Evolutionary conservation across 2,888 invertebrate species (phyloP).

Genomic region (Hypolimnas misippus): DNA sequence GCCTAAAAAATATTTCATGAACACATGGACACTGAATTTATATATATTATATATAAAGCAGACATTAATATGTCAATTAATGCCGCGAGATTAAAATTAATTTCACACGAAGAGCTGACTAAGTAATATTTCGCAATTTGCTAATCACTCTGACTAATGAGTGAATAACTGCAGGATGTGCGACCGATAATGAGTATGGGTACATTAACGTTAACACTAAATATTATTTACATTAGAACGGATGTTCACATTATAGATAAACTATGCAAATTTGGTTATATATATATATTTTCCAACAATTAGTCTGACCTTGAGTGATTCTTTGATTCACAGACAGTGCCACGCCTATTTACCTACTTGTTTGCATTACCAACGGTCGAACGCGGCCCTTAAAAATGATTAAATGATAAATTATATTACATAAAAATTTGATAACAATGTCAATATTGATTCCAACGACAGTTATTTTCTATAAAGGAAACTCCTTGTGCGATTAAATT

Average conservation of each 20-base stretch:
- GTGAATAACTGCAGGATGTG: conserved; percentile 65
- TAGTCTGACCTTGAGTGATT: conserved; percentile 44
- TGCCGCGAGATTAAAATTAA: background rate
- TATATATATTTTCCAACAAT: conserved; percentile 40
- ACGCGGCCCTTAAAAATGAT: conserved; percentile 61
- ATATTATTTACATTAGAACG: conserved; percentile 40
- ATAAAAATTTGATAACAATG: conserved; percentile 51
- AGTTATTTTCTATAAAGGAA: conserved; percentile 58
- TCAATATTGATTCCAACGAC: conserved; percentile 64
- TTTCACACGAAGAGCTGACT: conserved; percentile 39
- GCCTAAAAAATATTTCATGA: no score
- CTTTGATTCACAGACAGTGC: conserved; percentile 50
- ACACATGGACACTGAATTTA: no score
- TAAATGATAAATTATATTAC: conserved; percentile 65
- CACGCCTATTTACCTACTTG: conserved; percentile 60
- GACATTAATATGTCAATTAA: no score
- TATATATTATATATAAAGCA: no score
- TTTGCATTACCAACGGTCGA: conserved; percentile 68
- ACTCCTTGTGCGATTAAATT: conserved; percentile 52
- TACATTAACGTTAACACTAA: conserved; percentile 3
- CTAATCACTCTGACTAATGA: conserved; percentile 63
- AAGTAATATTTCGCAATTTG: conserved; percentile 43
- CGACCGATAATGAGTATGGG: conserved; percentile 19
- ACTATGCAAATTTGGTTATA: conserved; percentile 43
- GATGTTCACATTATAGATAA: conserved; percentile 59